Evolutionary conservation across 2,113 vertebrate species (phyloP).

Genomic region (Ceyx cyanopectus): DNA sequence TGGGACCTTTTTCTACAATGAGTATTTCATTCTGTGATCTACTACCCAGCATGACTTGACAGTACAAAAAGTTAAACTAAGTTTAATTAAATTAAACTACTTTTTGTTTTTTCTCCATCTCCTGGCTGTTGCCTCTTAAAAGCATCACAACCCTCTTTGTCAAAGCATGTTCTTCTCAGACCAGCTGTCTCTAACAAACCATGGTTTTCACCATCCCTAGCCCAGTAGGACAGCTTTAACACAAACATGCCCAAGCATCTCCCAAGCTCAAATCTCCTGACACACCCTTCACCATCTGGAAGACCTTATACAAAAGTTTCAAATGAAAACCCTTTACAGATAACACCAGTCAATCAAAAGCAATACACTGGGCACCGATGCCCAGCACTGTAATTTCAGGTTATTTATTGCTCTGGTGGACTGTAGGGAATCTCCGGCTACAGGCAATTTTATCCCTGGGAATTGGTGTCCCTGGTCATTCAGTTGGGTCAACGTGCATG

Average conservation of each 20-base stretch:
- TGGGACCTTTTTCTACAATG: neutral
- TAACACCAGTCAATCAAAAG: neutral
- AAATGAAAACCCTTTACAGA: neutral
- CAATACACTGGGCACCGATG: neutral
- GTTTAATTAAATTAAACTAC: too few relatives aligned
- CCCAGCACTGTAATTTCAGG: neutral
- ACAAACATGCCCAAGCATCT: neutral
- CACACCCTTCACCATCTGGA: neutral
- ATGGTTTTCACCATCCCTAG: rapidly evolving
- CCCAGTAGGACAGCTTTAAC: rapidly evolving
- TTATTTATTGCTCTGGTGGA: slow-evolving; percentile 55
- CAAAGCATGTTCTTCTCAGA: neutral
- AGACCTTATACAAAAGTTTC: neutral
- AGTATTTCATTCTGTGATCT: neutral
- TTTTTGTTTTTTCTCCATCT: neutral
- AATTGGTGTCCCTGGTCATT: neutral
- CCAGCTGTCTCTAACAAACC: neutral
- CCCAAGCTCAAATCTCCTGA: neutral
- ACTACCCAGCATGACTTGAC: rapidly evolving
- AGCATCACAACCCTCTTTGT: neutral
- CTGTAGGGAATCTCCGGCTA: slow-evolving; percentile 38
- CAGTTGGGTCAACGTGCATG: neutral
- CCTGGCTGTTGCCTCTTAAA: neutral
- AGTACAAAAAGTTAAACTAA: too few relatives aligned
- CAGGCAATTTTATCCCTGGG: neutral